Percentiles rank a stretch among this genome's conserved stretches.
Evolutionary conservation across 1,140 invertebrate genomes (phyloP).

Genomic region (Condylostylus longicornis): DNA sequence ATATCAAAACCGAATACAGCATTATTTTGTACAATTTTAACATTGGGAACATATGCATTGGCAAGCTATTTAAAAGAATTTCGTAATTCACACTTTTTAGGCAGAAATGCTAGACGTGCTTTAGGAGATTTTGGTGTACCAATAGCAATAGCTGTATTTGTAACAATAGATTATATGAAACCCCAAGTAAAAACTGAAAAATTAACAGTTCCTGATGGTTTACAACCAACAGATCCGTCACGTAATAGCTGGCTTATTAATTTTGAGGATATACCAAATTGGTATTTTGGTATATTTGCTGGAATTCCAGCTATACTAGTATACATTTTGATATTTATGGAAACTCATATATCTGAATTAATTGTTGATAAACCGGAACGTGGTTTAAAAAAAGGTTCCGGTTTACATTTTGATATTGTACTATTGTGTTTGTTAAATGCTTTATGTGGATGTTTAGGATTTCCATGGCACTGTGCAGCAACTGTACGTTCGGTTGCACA

Average conservation of each 20-base stretch:
- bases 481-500: constrained; percentile 88
- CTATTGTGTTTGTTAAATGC: constrained; percentile 70
- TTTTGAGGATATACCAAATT: constrained; percentile 50
- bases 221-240: constrained; percentile 62
- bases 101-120: constrained; percentile 72
- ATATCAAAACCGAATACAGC: constrained; percentile 81
- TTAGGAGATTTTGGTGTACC: constrained; percentile 97
- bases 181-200: constrained; percentile 72
- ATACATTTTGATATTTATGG: constrained; percentile 92
- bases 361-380: constrained; percentile 88
- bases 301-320: constrained; percentile 77
- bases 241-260: constrained; percentile 69
- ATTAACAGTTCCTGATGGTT: constrained; percentile 69
- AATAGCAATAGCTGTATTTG: constrained; percentile 84
- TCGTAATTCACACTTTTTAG: constrained; percentile 88
- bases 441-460: constrained; percentile 66
- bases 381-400: constrained; percentile 81
- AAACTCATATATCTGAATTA: constrained; percentile 91
- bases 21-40: constrained; percentile 80
- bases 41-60: constrained; percentile 87
- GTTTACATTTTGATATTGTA: constrained; percentile 90
- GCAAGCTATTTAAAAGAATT: constrained; percentile 87
- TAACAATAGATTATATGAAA: constrained; percentile 59
- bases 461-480: constrained; percentile 83
- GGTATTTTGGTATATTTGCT: constrained; percentile 66